Conservation (phyloP, 1,140 invertebrate species). For the Drosophila parabipectinata region DNA sequence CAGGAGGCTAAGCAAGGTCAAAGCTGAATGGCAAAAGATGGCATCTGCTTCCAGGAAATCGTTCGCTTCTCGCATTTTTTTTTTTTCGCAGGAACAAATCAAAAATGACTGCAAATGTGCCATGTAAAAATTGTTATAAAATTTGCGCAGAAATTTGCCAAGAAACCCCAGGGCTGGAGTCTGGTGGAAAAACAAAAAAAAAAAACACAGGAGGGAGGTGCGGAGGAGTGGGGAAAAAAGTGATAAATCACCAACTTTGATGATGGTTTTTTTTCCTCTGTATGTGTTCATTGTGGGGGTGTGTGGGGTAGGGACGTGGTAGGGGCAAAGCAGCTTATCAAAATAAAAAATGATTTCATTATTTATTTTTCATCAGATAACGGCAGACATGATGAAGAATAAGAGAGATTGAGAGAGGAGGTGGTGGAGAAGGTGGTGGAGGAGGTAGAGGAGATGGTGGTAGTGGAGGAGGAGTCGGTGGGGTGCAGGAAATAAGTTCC, state of each 20-base stretch:
- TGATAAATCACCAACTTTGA: conserved; percentile 80
- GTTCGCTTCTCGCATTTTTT: neutral
- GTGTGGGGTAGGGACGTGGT: neutral
- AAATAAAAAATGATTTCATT: conserved; percentile 83
- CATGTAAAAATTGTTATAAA: conserved; percentile 77
- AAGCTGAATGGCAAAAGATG: conserved; percentile 65
- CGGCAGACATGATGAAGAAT: conserved; percentile 42
- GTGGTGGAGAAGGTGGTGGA: neutral
- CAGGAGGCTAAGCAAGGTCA: conserved; percentile 52
- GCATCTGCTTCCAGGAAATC: conserved; percentile 52
- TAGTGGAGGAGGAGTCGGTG: neutral
- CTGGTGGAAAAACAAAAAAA: conserved; percentile 8
- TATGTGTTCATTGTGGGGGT: neutral
- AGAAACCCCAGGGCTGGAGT: conserved; percentile 9
- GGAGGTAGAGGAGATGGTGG: neutral
- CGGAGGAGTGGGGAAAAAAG: conserved; percentile 32
- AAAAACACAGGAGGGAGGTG: neutral
- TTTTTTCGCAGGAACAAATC: conserved; percentile 48
- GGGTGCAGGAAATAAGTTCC: conserved; percentile 21
- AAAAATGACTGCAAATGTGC: conserved; percentile 79
- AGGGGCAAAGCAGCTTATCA: conserved; percentile 76
- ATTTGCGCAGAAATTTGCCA: conserved; percentile 67
- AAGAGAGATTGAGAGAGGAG: neutral
- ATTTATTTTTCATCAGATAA: conserved; percentile 81
- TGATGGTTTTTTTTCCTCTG: conserved; percentile 57